Percentiles rank a stretch among this genome's conserved stretches.
phyloP scores from a whole-genome alignment of 1,140 invertebrate species.

The Hermatobates lingyangjiaoensis region DNA sequence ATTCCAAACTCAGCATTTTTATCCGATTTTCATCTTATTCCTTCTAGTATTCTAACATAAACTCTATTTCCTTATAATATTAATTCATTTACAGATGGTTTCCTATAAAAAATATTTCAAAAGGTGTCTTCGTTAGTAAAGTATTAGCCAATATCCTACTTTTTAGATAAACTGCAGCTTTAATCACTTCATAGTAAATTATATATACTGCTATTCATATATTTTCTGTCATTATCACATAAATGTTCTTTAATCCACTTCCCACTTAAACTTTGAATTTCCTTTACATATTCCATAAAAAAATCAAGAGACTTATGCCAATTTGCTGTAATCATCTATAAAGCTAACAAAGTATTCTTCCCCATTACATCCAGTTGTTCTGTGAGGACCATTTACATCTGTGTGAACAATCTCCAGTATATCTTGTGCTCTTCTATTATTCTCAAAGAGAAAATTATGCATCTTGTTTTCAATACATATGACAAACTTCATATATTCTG shows the following conservation, averaged over 20 bases:
- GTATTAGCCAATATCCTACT: too few relatives aligned
- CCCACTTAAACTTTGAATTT: conserved; percentile 2
- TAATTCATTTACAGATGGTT: too few relatives aligned
- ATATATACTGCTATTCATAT: conserved; percentile 4
- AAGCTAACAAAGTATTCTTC: conserved; percentile 19
- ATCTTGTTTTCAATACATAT: conserved; percentile 14
- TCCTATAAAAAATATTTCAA: too few relatives aligned
- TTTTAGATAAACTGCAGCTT: conserved; percentile 8
- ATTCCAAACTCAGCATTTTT: too few relatives aligned
- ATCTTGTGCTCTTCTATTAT: conserved; percentile 7
- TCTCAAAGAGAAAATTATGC: conserved; percentile 12
- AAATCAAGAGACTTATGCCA: conserved; percentile 12
- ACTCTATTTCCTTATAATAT: too few relatives aligned
- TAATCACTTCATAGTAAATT: conserved; percentile 4
- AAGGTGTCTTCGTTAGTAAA: too few relatives aligned
- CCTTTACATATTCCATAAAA: conserved; percentile 14
- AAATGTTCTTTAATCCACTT: conserved; percentile 1
- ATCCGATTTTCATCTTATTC: too few relatives aligned
- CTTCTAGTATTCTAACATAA: too few relatives aligned
- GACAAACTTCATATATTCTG: conserved; percentile 11
- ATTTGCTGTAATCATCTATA: conserved; percentile 20
- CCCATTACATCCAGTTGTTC: conserved; percentile 9
- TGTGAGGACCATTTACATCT: conserved; percentile 14
- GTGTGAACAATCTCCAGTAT: conserved; percentile 18
- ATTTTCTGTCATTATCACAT: conserved; percentile 12